These are phyloP conservation scores for Heterodera filipjevi DNA, from an alignment of 2,888 invertebrate genomes.

Conservation along the genomic window DNA sequence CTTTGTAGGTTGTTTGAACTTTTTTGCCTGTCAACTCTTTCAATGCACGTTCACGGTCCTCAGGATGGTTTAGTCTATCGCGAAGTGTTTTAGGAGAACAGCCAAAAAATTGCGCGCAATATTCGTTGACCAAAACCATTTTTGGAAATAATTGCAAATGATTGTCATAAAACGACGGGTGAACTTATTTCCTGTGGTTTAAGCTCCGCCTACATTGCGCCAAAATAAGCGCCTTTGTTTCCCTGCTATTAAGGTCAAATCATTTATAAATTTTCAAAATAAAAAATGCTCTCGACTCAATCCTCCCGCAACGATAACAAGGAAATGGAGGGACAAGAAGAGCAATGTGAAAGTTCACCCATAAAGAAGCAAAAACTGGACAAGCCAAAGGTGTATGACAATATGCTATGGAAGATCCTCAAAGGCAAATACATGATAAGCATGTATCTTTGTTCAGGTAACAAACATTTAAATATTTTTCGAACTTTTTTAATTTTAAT, in stretches of 20 bases:
- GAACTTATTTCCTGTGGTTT: neutral
- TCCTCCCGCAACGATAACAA: neutral
- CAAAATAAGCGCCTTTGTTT: neutral
- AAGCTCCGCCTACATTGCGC: neutral
- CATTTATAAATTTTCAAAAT: too few species aligned
- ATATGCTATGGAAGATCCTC: neutral
- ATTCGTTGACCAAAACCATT: neutral
- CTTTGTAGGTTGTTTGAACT: conserved; percentile 3
- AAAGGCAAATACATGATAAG: neutral
- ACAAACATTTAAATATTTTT: neutral
- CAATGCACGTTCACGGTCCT: neutral
- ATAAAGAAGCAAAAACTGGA: neutral
- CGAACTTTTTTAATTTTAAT: too few species aligned
- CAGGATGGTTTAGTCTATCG: neutral
- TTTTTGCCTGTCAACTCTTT: neutral
- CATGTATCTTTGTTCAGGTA: neutral
- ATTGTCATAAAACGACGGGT: too few species aligned
- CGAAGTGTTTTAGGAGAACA: neutral
- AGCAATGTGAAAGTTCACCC: neutral
- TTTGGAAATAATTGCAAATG: neutral
- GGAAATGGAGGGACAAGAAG: too few species aligned
- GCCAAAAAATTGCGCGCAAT: neutral
- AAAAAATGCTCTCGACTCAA: neutral
- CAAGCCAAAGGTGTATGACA: neutral
- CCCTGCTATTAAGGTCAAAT: too few species aligned